Evolutionary conservation across 2,888 invertebrate species (phyloP).

Genomic region (Torymus texanus): DNA sequence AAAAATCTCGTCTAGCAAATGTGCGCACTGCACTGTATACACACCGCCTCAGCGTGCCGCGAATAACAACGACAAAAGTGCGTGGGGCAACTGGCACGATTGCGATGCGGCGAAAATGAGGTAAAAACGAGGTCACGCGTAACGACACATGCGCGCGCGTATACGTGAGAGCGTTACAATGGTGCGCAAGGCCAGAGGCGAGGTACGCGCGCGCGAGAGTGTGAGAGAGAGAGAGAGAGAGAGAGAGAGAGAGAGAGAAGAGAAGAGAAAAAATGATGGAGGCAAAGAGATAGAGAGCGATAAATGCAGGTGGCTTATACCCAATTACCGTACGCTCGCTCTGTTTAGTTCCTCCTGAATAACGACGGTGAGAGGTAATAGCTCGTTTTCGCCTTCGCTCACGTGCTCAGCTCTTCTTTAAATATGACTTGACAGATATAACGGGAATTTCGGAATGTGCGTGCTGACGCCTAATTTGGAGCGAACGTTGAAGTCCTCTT

Average conservation of each 20-base stretch:
- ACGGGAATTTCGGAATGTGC: too few relatives aligned
- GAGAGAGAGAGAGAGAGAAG: constrained; percentile 14
- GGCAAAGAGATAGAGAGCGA: constrained; percentile 4
- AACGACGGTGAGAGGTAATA: constrained; percentile 8
- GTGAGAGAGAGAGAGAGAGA: constrained; percentile 1
- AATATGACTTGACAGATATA: too few relatives aligned
- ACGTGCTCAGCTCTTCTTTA: neutral
- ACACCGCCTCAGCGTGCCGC: neutral
- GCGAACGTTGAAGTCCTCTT: too few relatives aligned
- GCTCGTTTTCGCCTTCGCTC: neutral
- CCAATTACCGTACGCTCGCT: constrained; percentile 37
- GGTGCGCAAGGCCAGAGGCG: constrained; percentile 5
- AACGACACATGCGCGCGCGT: constrained; percentile 12
- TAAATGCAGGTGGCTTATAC: constrained; percentile 36
- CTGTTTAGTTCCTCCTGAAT: constrained; percentile 43
- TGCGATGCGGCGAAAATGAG: constrained; percentile 31
- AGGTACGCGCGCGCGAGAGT: neutral
- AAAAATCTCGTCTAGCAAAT: too few relatives aligned
- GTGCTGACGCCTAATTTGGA: too few relatives aligned
- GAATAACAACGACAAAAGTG: constrained; percentile 30
- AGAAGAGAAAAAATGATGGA: constrained; percentile 10
- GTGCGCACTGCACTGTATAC: too few relatives aligned
- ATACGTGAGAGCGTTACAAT: constrained; percentile 10
- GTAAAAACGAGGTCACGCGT: constrained; percentile 46
- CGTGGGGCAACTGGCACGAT: constrained; percentile 5